Evolutionary conservation across 2,888 invertebrate genomes (phyloP), one percentile per base, ranked within the genome.

Genomic region (Auanema freiburgensis): DNA sequence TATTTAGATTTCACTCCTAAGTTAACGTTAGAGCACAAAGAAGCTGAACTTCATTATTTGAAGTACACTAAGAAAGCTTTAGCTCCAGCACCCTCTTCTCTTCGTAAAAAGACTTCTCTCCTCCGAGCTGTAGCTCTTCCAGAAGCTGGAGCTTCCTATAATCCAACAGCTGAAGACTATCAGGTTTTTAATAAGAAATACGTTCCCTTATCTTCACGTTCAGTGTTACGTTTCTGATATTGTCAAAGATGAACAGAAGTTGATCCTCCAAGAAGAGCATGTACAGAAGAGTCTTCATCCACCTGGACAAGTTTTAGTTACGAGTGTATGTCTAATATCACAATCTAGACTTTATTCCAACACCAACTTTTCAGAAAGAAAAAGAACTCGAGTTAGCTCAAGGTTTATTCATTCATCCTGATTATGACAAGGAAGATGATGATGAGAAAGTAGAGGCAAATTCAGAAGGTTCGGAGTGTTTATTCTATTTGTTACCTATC

Each of bases 111-210:
- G 8, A 14, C 74, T 2, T 64, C 65, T 41, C 43, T 74, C n/a
- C 54, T 74, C 44, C 65, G 62, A 21, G 68, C 69, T 33, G 74
- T 74, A 10, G 52, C 65, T 21, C 16, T 64, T 25, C 57, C 64
- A 14, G 57, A 44, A 0, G 65, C 64, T 6, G 74, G 74, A 12
- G 69, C 71, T 21, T 74, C 74, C 12, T 74, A 74, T 42, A 74
- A 74, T 63, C 74, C 74, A 6, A 66, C 67, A 44, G 59, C 65
- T 4, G 59, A 46, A 3, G 71, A 71, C 42, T 74, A 74, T 56
- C 23, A 52, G 49, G 64, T 59, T 40, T 16, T 33, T 0, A 21
- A 50, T 16, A 10, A 49, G 11, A 16, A 41, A 10, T 55, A 8
- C 5, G 42, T 16, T 6, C 6, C 33, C 2, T 41, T 3, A 33